Conservation (phyloP, 2,797 vertebrate species). For the Fistularia tabacaria region DNA sequence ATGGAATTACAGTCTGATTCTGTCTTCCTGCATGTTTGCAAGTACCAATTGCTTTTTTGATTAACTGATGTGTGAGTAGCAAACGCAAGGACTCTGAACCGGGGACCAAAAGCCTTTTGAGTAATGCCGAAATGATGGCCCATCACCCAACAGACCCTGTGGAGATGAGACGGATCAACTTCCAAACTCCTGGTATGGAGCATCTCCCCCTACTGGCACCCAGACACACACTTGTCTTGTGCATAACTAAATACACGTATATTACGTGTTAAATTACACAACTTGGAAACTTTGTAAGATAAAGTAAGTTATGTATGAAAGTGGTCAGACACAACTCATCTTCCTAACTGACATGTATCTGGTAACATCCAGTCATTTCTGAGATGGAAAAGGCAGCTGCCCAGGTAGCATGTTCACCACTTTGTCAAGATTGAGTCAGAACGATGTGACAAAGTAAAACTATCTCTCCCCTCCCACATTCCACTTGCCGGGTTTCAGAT, state of each 20-base stretch:
- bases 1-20: conserved; percentile 27
- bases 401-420: conserved; percentile 60
- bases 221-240: conserved; percentile 28
- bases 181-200: conserved; percentile 91
- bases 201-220: conserved; percentile 19
- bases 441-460: conserved; percentile 59
- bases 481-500: conserved; percentile 52
- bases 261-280: no score
- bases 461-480: conserved; percentile 57
- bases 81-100: conserved; percentile 96
- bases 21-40: conserved; percentile 27
- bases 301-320: no score
- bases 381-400: conserved; percentile 58
- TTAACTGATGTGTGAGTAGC: conserved; percentile 69
- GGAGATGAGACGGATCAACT: conserved; percentile 97
- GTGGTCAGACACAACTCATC: no score
- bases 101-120: conserved; percentile 91
- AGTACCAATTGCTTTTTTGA: conserved; percentile 50
- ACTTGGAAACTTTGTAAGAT: no score
- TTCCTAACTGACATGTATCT: conserved; percentile 42
- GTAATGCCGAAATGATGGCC: conserved; percentile 88
- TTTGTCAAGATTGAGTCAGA: conserved; percentile 69
- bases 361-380: conserved; percentile 31
- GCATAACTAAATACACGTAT: conserved; percentile 26
- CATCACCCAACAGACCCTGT: conserved; percentile 97